Conservation (phyloP, 1,140 invertebrate species). For the Oryzaephilus surinamensis region DNA sequence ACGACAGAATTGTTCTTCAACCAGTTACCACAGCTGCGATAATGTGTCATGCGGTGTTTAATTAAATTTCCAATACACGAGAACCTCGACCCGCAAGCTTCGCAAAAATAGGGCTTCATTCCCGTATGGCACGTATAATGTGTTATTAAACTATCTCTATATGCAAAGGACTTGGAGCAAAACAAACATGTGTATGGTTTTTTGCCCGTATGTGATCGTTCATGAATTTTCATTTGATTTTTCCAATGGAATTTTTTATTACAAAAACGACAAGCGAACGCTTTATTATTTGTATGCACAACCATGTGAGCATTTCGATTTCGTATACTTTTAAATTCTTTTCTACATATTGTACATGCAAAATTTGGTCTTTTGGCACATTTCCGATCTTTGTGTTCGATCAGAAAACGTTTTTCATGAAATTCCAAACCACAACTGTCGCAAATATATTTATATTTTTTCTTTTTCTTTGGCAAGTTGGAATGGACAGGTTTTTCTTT, state of each 20-base stretch:
- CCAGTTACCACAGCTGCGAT: conserved; percentile 17
- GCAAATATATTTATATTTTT: conserved; percentile 35
- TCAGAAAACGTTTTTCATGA: conserved; percentile 32
- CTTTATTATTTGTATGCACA: conserved; percentile 33
- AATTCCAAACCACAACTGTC: conserved; percentile 38
- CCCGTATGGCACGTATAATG: conserved; percentile 30
- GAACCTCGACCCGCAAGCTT: conserved; percentile 25
- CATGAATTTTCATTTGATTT: conserved; percentile 61
- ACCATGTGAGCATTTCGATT: conserved; percentile 35
- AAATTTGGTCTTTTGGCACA: conserved; percentile 33
- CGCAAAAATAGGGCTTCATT: conserved; percentile 28
- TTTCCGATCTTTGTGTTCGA: conserved; percentile 34
- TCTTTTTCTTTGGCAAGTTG: no score
- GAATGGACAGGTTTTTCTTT: no score
- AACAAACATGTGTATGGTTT: conserved; percentile 47
- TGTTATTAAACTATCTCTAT: conserved; percentile 28
- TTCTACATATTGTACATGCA: conserved; percentile 25
- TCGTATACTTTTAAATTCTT: conserved; percentile 15
- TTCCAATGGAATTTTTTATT: conserved; percentile 38
- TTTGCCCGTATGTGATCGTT: conserved; percentile 52
- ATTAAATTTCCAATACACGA: conserved; percentile 29
- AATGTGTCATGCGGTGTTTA: conserved; percentile 30
- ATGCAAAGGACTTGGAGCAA: conserved; percentile 36
- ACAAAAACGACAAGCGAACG: conserved; percentile 36
- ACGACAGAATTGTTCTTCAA: no score